Evolutionary conservation across 2,113 vertebrate species (phyloP).

Genomic region (Pardalotus punctatus): DNA sequence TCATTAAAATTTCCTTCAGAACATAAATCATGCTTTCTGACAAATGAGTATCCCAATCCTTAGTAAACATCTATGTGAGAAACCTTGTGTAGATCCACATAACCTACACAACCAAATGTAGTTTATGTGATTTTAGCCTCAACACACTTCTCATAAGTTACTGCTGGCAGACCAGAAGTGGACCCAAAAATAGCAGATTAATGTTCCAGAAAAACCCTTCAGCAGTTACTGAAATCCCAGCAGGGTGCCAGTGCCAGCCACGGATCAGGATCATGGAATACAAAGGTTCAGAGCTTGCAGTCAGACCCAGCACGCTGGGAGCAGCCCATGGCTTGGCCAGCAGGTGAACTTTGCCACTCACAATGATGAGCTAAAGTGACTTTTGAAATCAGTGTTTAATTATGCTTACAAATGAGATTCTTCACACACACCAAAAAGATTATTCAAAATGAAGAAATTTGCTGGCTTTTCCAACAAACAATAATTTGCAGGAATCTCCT

Average conservation of each 20-base stretch:
- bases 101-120: neutral
- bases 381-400: neutral
- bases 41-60: neutral
- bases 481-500: neutral
- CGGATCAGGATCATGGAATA: fast-evolving
- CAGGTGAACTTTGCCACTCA: neutral
- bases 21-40: fast-evolving
- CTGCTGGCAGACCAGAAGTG: neutral
- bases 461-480: neutral
- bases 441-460: neutral
- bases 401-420: neutral
- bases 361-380: neutral
- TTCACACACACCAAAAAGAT: neutral
- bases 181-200: neutral
- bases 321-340: fast-evolving
- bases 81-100: neutral
- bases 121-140: neutral
- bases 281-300: neutral
- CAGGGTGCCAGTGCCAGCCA: neutral
- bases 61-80: neutral
- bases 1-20: neutral
- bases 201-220: neutral
- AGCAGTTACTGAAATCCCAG: neutral
- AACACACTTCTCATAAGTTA: neutral
- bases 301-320: fast-evolving